Evolutionary conservation across 2,888 invertebrate genomes (phyloP), one percentile per base, ranked within the genome.

Genomic region (Chrysina gloriosa): DNA sequence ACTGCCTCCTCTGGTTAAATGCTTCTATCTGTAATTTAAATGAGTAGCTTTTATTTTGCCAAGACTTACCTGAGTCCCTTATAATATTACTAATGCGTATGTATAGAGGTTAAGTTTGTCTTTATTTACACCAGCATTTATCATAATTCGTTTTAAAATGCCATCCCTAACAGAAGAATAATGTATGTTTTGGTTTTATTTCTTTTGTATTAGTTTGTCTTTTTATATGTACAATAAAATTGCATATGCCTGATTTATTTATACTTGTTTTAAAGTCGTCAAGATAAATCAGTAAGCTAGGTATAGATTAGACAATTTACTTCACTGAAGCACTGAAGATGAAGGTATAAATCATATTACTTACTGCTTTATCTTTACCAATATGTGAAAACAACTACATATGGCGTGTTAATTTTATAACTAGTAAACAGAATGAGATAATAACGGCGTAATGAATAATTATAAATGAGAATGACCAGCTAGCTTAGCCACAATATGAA

Each of bases 1-100:
- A 84, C 89, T 78, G 89, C 90, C 78, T 87, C 89, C 77, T 91
- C 92, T 78, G 90, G 89, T 81, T 90, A 89, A 77, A 70, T 54
- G 56, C 23, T 39, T 45, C 16, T 63, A 39, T 19, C 25, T 54
- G 21, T 27, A 52, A 19, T 63, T 69, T 69, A 69, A 48, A 67
- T 29, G 27, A 54, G 29, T 67, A 34, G 54, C 66, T 56, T 63
- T 63, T 56, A 63, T 48, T 69, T 65, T 27, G 42, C 42, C 58
- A 61, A 61, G 42, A 61, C 58, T 61, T 61, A 42, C 42, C 45
- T 45, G 27, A 61, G 36, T 42, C 42, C 58, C 58, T 29, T 61
- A 61, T 61, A 45, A 42, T 42, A 61, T 36, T 42, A 42, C 9
- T 42, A 61, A 42, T 42, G 42, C 58, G 16, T 42, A 39, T 42